Base-by-base conservation (phyloP, 2,888 invertebrate genomes). In the Xanthostigma xanthostigma region DNA sequence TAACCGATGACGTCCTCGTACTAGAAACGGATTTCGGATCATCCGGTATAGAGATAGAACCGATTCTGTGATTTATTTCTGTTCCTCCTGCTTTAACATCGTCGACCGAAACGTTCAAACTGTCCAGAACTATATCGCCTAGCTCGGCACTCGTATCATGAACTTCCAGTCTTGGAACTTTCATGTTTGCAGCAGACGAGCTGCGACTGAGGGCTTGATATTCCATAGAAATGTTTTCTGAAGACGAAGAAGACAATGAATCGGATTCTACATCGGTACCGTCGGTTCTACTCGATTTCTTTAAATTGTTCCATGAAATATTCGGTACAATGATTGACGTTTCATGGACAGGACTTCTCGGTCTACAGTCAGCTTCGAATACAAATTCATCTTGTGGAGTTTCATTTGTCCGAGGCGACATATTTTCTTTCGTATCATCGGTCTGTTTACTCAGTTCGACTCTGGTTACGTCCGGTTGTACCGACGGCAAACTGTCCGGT, bases 121-220 rank as follows among this genome's bases (percentile, higher is more conserved):
- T 61, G 49, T 61, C 61, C 45, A 57, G 50, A 17, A 55, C 52
- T 13, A 59, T 53, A 38, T 58, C 55, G 38, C 58, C 56, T 12
- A 82, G 62, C 53, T 81, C 78, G 0, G 82, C 84, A 38, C 78
- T 77, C 45, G 76, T 81, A 55, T 83, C 79, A 60, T 83, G 83
- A 9, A 86, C 78, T 64, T 85, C 84, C 0, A 86, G 66, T 46
- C 83, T 71, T 0, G 87, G 86, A 13, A 58, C 58, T 27, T 37
- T 58, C 60, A 48, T 17, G 43, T 48, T 48, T 11, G 48, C 34
- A 13, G 48, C 43, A 12, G 48, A 48, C 11, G 48, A 48, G 17
- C 48, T 48, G 36, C 43, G 43, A 17, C 51, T 55, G 33, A 52
- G 49, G 13, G 53, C 49, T 38, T 49, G 53, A 48, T 50, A 52